Evolutionary conservation across 2,113 vertebrate genomes (phyloP).

Genomic region (Xerus inauris): DNA sequence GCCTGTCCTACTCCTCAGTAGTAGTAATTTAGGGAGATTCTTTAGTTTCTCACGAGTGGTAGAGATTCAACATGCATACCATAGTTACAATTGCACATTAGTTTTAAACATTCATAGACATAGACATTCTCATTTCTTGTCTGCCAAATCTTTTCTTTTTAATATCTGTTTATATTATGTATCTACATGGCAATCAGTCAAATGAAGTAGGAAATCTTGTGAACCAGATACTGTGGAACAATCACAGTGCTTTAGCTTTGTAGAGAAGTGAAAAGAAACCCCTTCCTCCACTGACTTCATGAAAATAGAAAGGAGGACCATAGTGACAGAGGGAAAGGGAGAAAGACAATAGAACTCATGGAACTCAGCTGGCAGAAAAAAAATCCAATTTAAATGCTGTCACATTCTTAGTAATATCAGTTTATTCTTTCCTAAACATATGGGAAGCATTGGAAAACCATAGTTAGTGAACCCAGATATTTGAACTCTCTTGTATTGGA

Average conservation of each 20-base stretch:
- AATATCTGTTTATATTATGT: background rate
- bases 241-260: background rate
- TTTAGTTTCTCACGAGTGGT: background rate
- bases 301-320: background rate
- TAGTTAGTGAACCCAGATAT: background rate
- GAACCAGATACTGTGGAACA: background rate
- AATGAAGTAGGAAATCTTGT: background rate
- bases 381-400: background rate
- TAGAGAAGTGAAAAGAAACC: background rate
- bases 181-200: background rate
- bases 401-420: background rate
- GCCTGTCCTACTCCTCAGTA: background rate
- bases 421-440: background rate
- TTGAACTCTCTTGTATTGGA: background rate
- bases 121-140: background rate
- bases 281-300: background rate
- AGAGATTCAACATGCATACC: background rate
- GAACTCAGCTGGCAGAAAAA: background rate
- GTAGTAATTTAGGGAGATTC: background rate
- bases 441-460: background rate
- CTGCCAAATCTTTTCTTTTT: background rate
- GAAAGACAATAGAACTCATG: background rate
- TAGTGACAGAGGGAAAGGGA: background rate
- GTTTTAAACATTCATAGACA: background rate
- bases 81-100: background rate